phyloP scores from a whole-genome alignment of 2,797 vertebrate species.

The Cercopithecus mitis region DNA sequence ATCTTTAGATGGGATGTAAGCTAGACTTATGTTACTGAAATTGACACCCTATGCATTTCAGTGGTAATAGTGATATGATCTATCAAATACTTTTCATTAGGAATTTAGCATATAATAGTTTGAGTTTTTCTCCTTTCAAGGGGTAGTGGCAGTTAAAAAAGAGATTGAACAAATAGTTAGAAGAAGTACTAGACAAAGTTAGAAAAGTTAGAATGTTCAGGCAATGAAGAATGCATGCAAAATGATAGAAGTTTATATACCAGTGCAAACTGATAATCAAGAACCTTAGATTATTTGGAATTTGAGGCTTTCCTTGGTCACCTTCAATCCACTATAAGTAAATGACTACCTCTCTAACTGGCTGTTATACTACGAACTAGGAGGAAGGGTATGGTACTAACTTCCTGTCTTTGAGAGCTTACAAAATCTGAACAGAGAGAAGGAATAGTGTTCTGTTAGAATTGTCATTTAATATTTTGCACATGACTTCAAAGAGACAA shows the following conservation, averaged over 20 bases:
- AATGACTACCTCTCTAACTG: background rate
- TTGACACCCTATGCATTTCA: background rate
- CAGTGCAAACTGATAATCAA: background rate
- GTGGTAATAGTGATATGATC: background rate
- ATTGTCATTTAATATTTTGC: conserved; percentile 48
- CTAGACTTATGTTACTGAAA: background rate
- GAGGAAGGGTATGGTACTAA: background rate
- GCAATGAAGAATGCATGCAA: background rate
- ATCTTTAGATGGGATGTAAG: background rate
- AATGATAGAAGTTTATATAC: background rate
- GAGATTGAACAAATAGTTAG: background rate
- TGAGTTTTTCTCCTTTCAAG: background rate
- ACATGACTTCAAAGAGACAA: conserved; percentile 56
- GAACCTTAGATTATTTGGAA: background rate
- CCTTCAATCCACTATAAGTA: background rate
- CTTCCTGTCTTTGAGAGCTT: background rate
- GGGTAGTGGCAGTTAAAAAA: background rate
- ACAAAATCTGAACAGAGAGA: conserved; percentile 2
- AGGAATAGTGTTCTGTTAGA: background rate
- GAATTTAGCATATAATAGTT: background rate
- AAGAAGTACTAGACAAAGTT: background rate
- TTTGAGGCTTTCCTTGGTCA: background rate
- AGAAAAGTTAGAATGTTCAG: background rate
- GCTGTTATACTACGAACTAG: background rate
- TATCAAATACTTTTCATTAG: background rate